Conservation (phyloP, 2,797 vertebrate genomes). For the Hozukius guyotensis region DNA sequence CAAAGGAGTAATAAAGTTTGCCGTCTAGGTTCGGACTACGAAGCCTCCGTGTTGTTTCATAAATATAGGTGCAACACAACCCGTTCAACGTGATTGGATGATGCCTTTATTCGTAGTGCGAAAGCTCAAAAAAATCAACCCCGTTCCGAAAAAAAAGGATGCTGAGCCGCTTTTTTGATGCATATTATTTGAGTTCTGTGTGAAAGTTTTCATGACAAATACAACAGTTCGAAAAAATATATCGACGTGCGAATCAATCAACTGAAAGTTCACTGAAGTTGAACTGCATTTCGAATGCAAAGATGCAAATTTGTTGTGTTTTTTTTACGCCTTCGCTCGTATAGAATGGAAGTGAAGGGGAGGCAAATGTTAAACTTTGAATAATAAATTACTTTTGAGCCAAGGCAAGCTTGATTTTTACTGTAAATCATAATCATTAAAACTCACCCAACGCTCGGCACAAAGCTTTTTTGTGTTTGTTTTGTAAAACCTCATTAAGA, state of each 20-base stretch:
- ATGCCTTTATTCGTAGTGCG: fast-evolving
- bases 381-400: background rate
- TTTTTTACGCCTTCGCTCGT: fast-evolving
- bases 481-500: background rate
- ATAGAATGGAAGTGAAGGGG: too few relatives aligned
- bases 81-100: background rate
- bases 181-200: too few relatives aligned
- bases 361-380: background rate
- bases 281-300: too few relatives aligned
- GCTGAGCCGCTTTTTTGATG: too few relatives aligned
- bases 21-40: too few relatives aligned
- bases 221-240: background rate
- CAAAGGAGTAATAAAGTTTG: too few relatives aligned
- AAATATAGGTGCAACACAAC: background rate
- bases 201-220: background rate
- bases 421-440: background rate
- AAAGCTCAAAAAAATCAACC: background rate
- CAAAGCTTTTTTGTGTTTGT: background rate
- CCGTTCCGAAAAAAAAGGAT: fast-evolving
- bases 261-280: too few relatives aligned
- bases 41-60: background rate
- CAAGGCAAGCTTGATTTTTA: background rate
- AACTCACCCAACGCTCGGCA: background rate
- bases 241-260: background rate
- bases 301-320: too few relatives aligned